Percentiles rank a stretch among this genome's conserved stretches.
Evolutionary conservation across 2,797 vertebrate species (phyloP).

Genomic region (Margarornis squamiger): DNA sequence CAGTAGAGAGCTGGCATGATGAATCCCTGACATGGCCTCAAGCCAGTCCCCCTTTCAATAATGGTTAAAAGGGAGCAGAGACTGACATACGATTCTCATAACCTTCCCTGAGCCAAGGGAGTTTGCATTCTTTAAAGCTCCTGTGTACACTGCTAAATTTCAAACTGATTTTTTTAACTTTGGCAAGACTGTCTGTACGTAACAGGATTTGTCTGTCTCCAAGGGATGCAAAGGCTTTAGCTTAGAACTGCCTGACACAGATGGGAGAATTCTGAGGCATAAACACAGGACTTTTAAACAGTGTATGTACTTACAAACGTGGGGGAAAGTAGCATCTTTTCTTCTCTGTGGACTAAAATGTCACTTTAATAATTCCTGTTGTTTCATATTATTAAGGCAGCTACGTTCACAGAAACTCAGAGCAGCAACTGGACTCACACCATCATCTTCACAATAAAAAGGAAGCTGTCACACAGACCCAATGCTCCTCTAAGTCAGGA

Average conservation of each 20-base stretch:
- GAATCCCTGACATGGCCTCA: not conserved
- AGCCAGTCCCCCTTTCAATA: not conserved
- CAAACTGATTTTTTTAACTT: not conserved
- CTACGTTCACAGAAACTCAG: not conserved
- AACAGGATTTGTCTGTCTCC: constrained; percentile 35
- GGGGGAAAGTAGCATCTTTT: not conserved
- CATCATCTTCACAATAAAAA: not conserved
- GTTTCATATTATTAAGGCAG: not conserved
- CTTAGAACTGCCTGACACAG: constrained; percentile 9
- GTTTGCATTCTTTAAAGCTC: not conserved
- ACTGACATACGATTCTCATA: not conserved
- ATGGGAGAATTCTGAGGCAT: constrained; percentile 18
- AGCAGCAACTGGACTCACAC: not conserved
- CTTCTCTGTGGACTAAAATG: not conserved
- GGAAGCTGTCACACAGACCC: not conserved
- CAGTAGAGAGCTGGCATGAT: not conserved
- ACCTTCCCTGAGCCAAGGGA: not conserved
- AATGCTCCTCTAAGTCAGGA: not conserved
- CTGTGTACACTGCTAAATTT: not conserved
- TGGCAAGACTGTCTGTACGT: not conserved
- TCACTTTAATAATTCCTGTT: not conserved
- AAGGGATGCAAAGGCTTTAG: not conserved
- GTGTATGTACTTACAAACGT: not conserved
- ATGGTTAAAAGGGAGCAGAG: not conserved
- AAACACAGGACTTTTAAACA: not conserved